Evolutionary conservation across 2,797 vertebrate genomes (phyloP), one percentile per base, ranked within the genome.

Genomic region (Acanthornis magna): DNA sequence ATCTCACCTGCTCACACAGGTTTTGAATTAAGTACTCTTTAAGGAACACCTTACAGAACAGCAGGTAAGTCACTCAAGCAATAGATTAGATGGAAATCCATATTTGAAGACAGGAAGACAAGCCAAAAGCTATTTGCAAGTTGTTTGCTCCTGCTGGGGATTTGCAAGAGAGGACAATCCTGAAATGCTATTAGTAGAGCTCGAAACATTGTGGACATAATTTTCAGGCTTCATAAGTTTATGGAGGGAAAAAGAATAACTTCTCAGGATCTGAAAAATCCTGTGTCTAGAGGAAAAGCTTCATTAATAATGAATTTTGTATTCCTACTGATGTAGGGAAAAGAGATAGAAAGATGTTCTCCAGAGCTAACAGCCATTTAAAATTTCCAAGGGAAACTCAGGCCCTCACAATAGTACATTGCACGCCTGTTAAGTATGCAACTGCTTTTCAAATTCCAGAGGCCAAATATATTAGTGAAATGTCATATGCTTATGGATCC

Each of bases 401-500:
- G 55, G 18, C 63, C 42, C 47, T 67, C 60, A 65, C 1, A 0
- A 27, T 18, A 88, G 47, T 32, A 71, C 32, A 20, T 74, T 60
- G 60, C 85, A 88, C 27, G 75, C 71, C 60, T 16, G 25, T 85
- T 91, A 74, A 90, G 63, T 38, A 61, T 30, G 45, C 57, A 95
- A 93, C 47, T 53, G 73, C 89, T 87, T 89, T 94, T 83, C 55
- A 86, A 40, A 95, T 96, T 96, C 95, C 94, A 84, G 83, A 91
- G 77, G 74, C 91, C 93, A 95, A 90, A 75, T 61, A 34, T 90
- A 61, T 88, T 57, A 71, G 74, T 65, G 71, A 93, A 96, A 94
- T 95, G 89, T 95, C 94, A 95, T 93, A 57, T 90, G 85, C 80
- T 71, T 84, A 63, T 90, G 88, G 96, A 95, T 96, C 93, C 61